Conservation (phyloP, 2,113 vertebrate genomes). For the Antechinus flavipes region DNA sequence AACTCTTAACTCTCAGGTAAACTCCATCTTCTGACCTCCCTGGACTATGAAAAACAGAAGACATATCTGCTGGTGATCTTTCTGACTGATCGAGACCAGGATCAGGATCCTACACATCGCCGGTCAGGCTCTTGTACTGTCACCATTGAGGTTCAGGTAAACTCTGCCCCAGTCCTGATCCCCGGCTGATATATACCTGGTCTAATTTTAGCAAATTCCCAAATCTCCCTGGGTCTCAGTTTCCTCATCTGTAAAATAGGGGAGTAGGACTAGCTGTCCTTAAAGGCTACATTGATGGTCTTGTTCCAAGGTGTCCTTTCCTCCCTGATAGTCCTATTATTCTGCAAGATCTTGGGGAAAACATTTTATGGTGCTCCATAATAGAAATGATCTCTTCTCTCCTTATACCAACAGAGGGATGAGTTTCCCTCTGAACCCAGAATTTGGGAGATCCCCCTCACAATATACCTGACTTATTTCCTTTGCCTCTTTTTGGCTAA, state of each 20-base stretch:
- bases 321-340: background rate
- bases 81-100: constrained; percentile 81
- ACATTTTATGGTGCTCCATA: background rate
- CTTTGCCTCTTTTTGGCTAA: background rate
- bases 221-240: background rate
- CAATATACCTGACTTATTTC: background rate
- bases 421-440: background rate
- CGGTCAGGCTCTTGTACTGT: constrained; percentile 74
- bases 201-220: background rate
- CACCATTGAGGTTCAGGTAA: constrained; percentile 83
- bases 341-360: background rate
- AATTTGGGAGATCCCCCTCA: background rate
- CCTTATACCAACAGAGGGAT: background rate
- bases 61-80: constrained; percentile 75
- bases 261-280: background rate
- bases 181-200: background rate
- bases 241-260: background rate
- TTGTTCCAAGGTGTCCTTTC: background rate
- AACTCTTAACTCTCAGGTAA: constrained; percentile 43
- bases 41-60: constrained; percentile 73
- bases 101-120: constrained; percentile 51
- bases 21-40: constrained; percentile 75
- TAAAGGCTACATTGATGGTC: background rate
- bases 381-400: background rate
- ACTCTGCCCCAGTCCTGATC: background rate